Evolutionary conservation across 2,888 invertebrate genomes (phyloP).

Genomic region (Oscheius onirici): DNA sequence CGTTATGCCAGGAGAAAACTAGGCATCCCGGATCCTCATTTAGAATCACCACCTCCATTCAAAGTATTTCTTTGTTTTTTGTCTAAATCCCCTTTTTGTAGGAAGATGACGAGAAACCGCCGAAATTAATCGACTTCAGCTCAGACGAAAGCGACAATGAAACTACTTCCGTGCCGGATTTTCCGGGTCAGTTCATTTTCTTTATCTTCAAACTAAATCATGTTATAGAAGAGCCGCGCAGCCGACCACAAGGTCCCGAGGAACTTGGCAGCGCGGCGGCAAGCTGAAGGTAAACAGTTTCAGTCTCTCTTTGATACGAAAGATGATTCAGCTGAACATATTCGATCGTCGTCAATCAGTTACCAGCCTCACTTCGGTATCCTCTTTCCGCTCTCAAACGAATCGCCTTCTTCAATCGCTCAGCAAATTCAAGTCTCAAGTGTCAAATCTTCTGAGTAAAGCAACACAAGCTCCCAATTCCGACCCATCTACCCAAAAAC

Average conservation of each 20-base stretch:
- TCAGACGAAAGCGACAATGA: slow-evolving; percentile 15
- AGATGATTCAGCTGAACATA: neutral
- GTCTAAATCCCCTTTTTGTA: too few relatives aligned
- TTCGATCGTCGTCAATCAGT: neutral
- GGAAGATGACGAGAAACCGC: neutral
- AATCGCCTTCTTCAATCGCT: slow-evolving; percentile 15
- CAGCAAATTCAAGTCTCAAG: neutral
- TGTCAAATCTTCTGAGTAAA: too few relatives aligned
- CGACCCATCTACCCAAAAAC: neutral
- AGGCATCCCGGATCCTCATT: slow-evolving; percentile 29
- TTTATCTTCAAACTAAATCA: neutral
- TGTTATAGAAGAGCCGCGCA: slow-evolving; percentile 19
- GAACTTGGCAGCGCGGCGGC: slow-evolving; percentile 53
- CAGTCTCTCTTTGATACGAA: neutral
- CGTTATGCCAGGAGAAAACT: slow-evolving; percentile 51
- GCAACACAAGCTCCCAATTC: too few relatives aligned
- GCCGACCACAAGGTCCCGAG: slow-evolving; percentile 32
- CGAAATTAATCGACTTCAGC: neutral
- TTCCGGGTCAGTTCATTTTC: neutral
- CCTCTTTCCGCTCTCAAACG: neutral
- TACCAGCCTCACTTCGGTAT: neutral
- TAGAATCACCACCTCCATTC: neutral
- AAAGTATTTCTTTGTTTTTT: neutral
- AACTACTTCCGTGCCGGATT: slow-evolving; percentile 23
- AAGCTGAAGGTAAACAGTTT: slow-evolving; percentile 40